Evolutionary conservation across 2,888 invertebrate species (phyloP), one percentile per base, ranked within the genome.

Genomic region (Lasiommata megera): DNA sequence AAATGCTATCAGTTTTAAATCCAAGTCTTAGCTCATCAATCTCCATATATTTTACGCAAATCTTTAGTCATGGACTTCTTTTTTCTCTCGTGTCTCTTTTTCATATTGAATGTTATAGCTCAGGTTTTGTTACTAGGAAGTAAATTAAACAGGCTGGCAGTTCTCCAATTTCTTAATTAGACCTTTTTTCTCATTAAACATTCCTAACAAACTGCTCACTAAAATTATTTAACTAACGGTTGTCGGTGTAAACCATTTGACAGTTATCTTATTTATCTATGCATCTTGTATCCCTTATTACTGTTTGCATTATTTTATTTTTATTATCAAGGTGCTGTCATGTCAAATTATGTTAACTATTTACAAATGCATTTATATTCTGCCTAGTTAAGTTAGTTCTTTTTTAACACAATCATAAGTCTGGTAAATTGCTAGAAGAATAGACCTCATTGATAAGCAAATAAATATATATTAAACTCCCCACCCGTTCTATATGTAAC

Each of bases 101-200:
- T 48, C 11, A 31, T 44, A 44, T 28, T 14, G 1, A 44, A 6
- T 8, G 14, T 0, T 29, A 14, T 8, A 9, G 16, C 14, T 34
- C 3, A 40, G 14, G 46, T 28, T 37, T 23, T 6, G 23, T 23
- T 36, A 37, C 23, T 28, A 37, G 36, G 44, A 18, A 37, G 38
- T 54, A 37, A 54, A 34, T 46, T 16, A 46, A 23, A 47, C 12
- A 38, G 38, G 43, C 16, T 62, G 59, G 59, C 59, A 54, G 34
- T 12, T 54, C 12, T 59, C 61, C 61, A 62, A 51, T 56, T 46
- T 41, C 40, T 54, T 62, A 54, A 56, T 61, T 61, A 46, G 14
- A 31, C 34, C 28, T 59, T 55, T 58, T 56, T 18, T 44, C 47
- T 43, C 46, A 57, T 60, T 43, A 16, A 43, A 38, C 40, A 38